Conservation (phyloP, 1,140 invertebrate genomes). For the Metaphire vulgaris region DNA sequence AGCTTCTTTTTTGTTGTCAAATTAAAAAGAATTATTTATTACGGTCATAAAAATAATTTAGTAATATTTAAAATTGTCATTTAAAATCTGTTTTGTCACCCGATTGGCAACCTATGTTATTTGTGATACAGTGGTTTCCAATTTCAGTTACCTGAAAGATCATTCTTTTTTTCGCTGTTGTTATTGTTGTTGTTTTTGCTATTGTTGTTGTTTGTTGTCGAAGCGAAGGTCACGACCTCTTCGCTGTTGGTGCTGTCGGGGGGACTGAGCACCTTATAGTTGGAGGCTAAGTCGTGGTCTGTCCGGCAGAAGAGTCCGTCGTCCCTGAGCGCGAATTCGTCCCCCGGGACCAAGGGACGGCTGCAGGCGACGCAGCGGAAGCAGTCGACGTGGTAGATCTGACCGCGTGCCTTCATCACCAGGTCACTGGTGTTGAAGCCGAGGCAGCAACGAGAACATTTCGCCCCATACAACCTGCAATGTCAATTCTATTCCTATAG, state of each 20-base stretch:
- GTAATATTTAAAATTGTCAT: too few relatives aligned
- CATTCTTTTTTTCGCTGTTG: conserved; percentile 90
- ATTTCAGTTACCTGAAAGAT: too few relatives aligned
- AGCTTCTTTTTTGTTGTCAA: too few relatives aligned
- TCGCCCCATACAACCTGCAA: conserved; percentile 51
- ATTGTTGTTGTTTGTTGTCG: background rate
- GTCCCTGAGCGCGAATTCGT: conserved; percentile 91
- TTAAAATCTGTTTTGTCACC: too few relatives aligned
- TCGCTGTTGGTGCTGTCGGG: background rate
- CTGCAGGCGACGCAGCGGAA: conserved; percentile 92
- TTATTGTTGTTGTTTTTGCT: conserved; percentile 85
- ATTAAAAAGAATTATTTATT: too few relatives aligned
- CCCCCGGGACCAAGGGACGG: conserved; percentile 79
- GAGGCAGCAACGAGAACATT: conserved; percentile 69
- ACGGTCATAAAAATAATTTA: too few relatives aligned
- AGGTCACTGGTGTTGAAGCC: conserved; percentile 93
- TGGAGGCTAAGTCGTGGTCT: conserved; percentile 71
- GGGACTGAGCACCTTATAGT: background rate
- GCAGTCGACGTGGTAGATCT: conserved; percentile 96
- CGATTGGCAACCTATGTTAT: too few relatives aligned
- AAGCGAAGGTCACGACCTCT: background rate
- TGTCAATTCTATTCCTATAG: too few relatives aligned
- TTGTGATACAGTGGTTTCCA: too few relatives aligned
- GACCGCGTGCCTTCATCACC: conserved; percentile 92
- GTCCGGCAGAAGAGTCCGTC: conserved; percentile 88